These are phyloP conservation scores for Gopherus flavomarginatus DNA, from an alignment of 2,113 vertebrate species.

Conservation along the genomic window DNA sequence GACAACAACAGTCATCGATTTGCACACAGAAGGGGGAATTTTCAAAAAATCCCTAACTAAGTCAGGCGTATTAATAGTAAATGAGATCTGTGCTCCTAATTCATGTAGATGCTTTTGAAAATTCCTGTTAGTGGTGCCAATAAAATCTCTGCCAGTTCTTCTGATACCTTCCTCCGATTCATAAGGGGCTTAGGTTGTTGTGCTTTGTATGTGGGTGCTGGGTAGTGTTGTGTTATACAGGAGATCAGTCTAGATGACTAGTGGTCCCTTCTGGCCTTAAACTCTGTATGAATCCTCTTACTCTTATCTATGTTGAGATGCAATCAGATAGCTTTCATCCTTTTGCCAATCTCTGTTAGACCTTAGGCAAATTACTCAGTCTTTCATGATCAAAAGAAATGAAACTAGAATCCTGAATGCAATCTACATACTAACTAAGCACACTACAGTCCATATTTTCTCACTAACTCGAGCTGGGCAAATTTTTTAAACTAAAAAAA, in stretches of 20 bases:
- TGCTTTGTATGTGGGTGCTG: not conserved
- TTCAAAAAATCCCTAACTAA: not conserved
- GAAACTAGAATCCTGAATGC: not conserved
- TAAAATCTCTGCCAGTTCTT: not conserved
- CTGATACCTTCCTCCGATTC: not conserved
- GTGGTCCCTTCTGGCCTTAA: not conserved
- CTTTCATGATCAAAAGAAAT: not conserved
- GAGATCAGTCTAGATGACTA: not conserved
- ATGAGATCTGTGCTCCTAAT: not conserved
- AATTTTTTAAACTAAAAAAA: not conserved
- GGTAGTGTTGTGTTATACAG: not conserved
- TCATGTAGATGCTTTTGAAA: not conserved
- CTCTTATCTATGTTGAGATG: not conserved
- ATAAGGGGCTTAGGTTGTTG: not conserved
- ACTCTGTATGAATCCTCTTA: not conserved
- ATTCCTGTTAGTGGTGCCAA: not conserved
- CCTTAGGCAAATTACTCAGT: not conserved
- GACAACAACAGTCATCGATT: not conserved
- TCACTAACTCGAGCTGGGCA: not conserved
- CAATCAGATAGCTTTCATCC: not conserved
- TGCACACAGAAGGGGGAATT: not conserved
- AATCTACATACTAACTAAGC: not conserved
- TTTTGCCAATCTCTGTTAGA: not conserved
- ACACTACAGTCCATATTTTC: not conserved
- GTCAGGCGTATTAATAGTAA: not conserved